Percentiles rank a stretch among this genome's conserved stretches.
Conservation (phyloP, 2,113 vertebrate species). For the Plotosus lineatus region DNA sequence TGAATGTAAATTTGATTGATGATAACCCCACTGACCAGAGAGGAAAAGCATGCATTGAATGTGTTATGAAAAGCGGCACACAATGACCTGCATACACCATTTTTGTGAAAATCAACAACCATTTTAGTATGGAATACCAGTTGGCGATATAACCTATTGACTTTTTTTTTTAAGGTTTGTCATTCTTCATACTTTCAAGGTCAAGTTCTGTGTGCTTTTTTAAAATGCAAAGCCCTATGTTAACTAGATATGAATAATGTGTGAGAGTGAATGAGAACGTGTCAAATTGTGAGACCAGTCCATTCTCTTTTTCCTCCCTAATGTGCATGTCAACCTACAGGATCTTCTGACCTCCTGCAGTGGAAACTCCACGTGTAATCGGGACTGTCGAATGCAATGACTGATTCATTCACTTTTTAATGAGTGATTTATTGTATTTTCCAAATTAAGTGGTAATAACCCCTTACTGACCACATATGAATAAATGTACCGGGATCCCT, state of each 20-base stretch:
- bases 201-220: conserved; percentile 30
- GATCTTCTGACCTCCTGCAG: conserved; percentile 18
- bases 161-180: conserved; percentile 19
- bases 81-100: conserved; percentile 2
- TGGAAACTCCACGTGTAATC: conserved; percentile 40
- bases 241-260: conserved; percentile 37
- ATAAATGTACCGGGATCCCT: no score
- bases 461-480: neutral
- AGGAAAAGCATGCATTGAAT: neutral
- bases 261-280: conserved; percentile 17
- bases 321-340: conserved; percentile 31
- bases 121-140: conserved; percentile 30
- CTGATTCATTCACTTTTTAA: conserved; percentile 23
- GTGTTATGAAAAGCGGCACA: conserved; percentile 29
- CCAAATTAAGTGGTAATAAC: conserved; percentile 13
- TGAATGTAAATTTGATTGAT: conserved; percentile 37
- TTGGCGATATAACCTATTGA: conserved; percentile 30
- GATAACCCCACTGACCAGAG: conserved; percentile 22
- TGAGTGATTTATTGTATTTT: conserved; percentile 9
- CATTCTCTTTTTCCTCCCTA: conserved; percentile 10
- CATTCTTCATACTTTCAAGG: conserved; percentile 21
- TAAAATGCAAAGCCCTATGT: conserved; percentile 39
- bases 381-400: conserved; percentile 43
- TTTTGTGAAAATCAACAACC: conserved; percentile 20
- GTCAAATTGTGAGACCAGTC: conserved; percentile 27